Conservation (phyloP, 2,113 vertebrate species). For the Bos javanicus region DNA sequence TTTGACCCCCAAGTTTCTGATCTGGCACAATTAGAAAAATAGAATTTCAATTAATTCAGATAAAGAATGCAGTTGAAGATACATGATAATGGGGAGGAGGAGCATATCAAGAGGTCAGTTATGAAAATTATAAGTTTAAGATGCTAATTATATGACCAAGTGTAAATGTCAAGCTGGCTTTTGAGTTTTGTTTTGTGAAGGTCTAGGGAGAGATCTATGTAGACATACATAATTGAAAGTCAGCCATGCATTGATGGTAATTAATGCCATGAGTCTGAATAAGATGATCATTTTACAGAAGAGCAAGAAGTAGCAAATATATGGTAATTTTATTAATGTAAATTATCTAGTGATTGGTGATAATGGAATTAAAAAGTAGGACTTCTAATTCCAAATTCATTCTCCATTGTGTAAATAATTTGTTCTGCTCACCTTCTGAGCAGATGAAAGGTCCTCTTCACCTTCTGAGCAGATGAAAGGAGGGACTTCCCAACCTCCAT, state of each 20-base stretch:
- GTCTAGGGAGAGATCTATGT: not conserved
- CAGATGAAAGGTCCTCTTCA: not conserved
- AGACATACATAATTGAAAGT: not conserved
- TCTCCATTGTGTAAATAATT: not conserved
- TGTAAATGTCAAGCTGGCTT: not conserved
- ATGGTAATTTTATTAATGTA: not conserved
- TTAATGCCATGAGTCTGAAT: not conserved
- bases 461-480: not conserved
- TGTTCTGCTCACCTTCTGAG: not conserved
- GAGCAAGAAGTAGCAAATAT: not conserved
- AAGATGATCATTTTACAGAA: not conserved
- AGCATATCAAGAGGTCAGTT: not conserved
- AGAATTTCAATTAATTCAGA: not conserved
- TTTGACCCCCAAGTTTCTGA: not conserved
- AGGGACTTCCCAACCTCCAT: not conserved
- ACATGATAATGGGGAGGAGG: not conserved
- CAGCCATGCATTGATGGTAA: not conserved
- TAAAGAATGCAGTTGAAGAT: not conserved
- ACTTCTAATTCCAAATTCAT: not conserved
- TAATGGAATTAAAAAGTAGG: not conserved
- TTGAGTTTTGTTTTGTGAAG: not conserved
- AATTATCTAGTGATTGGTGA: not conserved
- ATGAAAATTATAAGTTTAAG: not conserved
- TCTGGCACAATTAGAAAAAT: not conserved
- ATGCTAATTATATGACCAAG: not conserved